Percentiles rank a stretch among this genome's conserved stretches.
Conservation (phyloP, 2,888 invertebrate species). For the Lasioglossum vierecki region DNA sequence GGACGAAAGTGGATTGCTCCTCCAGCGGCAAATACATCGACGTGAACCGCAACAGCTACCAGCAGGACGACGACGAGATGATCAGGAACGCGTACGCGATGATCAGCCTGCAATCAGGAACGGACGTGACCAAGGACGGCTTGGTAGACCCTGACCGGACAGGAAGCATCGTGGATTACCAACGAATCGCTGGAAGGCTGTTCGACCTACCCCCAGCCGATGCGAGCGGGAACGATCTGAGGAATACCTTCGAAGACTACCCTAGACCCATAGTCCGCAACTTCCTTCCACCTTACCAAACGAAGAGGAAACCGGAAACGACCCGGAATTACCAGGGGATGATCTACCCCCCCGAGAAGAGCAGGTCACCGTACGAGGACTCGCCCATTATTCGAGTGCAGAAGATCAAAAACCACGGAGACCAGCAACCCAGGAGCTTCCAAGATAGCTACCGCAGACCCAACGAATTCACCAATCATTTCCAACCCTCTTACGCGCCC, state of each 20-base stretch:
- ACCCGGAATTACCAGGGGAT: conserved; percentile 56
- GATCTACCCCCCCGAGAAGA: conserved; percentile 59
- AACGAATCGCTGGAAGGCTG: conserved; percentile 29
- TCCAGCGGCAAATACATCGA: conserved; percentile 83
- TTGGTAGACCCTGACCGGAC: conserved; percentile 68
- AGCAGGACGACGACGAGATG: conserved; percentile 85
- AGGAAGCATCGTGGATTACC: conserved; percentile 60
- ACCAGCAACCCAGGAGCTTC: conserved; percentile 12
- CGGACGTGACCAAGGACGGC: conserved; percentile 67
- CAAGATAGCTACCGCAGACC: conserved; percentile 22
- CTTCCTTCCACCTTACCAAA: conserved; percentile 60
- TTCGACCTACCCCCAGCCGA: conserved; percentile 43
- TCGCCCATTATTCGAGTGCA: conserved; percentile 72
- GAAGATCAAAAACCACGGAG: conserved; percentile 47
- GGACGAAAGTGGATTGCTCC: conserved; percentile 88
- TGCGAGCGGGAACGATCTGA: conserved; percentile 67
- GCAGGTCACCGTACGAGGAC: conserved; percentile 63
- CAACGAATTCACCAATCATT: conserved; percentile 65
- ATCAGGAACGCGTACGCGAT: conserved; percentile 86
- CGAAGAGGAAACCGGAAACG: conserved; percentile 44
- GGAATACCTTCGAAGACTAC: conserved; percentile 67
- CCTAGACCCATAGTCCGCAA: conserved; percentile 24
- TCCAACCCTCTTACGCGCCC: conserved; percentile 79
- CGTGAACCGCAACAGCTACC: conserved; percentile 83
- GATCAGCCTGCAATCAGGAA: conserved; percentile 85